Evolutionary conservation across 2,888 invertebrate genomes (phyloP), one percentile per base, ranked within the genome.

Genomic region (Ophonus ardosiacus): DNA sequence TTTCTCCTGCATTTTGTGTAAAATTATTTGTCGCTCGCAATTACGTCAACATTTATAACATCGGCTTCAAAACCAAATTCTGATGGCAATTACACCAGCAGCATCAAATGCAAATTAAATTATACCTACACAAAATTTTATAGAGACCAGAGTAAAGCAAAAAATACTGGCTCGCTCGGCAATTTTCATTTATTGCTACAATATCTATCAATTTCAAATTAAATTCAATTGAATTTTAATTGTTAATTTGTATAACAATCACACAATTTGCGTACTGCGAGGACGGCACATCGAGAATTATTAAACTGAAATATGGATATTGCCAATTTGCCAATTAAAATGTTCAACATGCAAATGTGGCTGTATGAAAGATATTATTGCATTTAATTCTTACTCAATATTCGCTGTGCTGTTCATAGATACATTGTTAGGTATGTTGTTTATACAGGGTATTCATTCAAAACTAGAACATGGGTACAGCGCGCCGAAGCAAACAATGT

Each of bases 151-250:
- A 4, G 8, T 0, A 61, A 61, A 24, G 8, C 17, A 61, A 61
- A 61, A 61, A 61, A 61, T 61, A 61, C 4, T 61, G 59, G 17
- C 59, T 18, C 59, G 43, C 10, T 18, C n/a, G 5, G 24, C 40
- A 71, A 40, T 71, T 71, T 71, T 38, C n/a, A 71, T 71, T 71
- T 71, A 71, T 38, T 40, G 68, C 68, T 40, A 15, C 15, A 65
- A 18, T 71, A 71, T 71, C 63, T 40, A 71, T 71, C 68, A 71
- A 71, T 71, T 71, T 71, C 40, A 40, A 40, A 71, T 71, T 40
- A 38, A 71, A 40, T 71, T 71, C 38, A n/a, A 71, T 40, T 40
- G 68, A 17, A 71, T 71, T 40, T 71, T 71, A 38, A 71, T 71
- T 71, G 40, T 71, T 71, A 40, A 71, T 71, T 71, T 71, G 18